A percentile compares a stretch with the other conserved stretches of the same genome.
phyloP scores from a whole-genome alignment of 2,888 invertebrate genomes.

The Agrilus mali region DNA sequence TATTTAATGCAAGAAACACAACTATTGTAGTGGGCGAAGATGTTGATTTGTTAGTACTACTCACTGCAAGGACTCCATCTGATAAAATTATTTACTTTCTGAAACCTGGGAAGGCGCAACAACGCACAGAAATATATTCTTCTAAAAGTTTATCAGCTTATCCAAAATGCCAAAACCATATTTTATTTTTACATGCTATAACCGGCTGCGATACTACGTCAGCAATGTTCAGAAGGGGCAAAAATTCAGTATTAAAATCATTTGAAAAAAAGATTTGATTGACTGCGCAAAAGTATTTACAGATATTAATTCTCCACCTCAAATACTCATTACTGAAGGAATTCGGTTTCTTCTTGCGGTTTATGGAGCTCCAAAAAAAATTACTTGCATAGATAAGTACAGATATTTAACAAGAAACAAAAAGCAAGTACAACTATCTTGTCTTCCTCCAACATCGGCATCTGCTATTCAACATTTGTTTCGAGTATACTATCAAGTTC shows the following conservation, averaged over 20 bases:
- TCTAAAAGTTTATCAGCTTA: slow-evolving; percentile 13
- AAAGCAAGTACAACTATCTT: slow-evolving; percentile 13
- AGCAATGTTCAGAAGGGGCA: slow-evolving; percentile 13
- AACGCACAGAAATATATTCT: slow-evolving; percentile 16
- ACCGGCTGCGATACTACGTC: slow-evolving; percentile 15
- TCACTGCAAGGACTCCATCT: slow-evolving; percentile 15
- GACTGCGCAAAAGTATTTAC: slow-evolving; percentile 10
- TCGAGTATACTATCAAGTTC: slow-evolving; percentile 19
- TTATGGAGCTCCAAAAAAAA: slow-evolving; percentile 18
- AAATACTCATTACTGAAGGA: slow-evolving; percentile 15
- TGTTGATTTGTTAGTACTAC: slow-evolving; percentile 18
- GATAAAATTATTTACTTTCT: slow-evolving; percentile 17
- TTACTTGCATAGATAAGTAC: slow-evolving; percentile 15
- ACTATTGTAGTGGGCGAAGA: slow-evolving; percentile 22
- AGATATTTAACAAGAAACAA: slow-evolving; percentile 16
- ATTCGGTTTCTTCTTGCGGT: slow-evolving; percentile 19
- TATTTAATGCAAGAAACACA: too few species aligned
- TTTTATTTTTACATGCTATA: slow-evolving; percentile 13
- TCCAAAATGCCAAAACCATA: slow-evolving; percentile 12
- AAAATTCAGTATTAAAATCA: slow-evolving; percentile 14
- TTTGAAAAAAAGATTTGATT: slow-evolving; percentile 8
- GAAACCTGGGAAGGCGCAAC: slow-evolving; percentile 18
- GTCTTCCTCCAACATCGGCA: slow-evolving; percentile 15
- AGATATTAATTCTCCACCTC: slow-evolving; percentile 14
- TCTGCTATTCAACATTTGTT: slow-evolving; percentile 19